Conservation (phyloP, 2,113 vertebrate genomes). For the Melierax canorus region DNA sequence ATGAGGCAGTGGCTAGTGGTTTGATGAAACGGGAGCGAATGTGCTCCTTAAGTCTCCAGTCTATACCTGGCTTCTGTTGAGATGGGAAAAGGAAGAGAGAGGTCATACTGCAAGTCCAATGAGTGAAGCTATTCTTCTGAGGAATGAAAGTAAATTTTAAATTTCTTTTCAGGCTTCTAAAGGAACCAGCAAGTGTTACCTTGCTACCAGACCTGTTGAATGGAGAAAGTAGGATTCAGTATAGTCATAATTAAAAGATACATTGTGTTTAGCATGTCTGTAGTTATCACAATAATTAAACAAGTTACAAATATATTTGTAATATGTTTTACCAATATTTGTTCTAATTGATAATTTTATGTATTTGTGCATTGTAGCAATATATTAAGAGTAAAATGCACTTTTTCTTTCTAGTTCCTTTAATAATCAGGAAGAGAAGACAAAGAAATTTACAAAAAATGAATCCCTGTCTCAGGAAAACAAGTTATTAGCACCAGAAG, state of each 20-base stretch:
- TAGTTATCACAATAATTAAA: neutral
- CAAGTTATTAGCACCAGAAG: neutral
- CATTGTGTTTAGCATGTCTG: neutral
- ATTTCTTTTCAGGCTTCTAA: neutral
- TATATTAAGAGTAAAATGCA: neutral
- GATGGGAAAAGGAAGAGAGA: neutral
- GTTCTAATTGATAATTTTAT: neutral
- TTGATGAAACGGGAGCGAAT: neutral
- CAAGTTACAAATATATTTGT: neutral
- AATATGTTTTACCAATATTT: neutral
- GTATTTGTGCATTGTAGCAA: neutral
- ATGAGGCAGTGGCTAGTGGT: neutral
- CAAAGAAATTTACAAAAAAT: conserved; percentile 41
- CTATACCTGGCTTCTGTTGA: neutral
- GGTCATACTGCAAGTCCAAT: neutral
- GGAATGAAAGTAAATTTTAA: neutral
- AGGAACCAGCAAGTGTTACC: neutral
- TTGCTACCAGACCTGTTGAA: neutral
- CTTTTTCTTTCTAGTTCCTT: conserved; percentile 27
- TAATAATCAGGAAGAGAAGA: conserved; percentile 31
- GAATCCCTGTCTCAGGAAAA: conserved; percentile 51
- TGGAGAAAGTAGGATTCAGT: neutral
- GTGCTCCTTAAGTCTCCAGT: neutral
- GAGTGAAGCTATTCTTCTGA: neutral
- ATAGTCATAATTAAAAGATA: neutral